Conservation (phyloP, 2,888 invertebrate genomes). For the Synergus japonicus region DNA sequence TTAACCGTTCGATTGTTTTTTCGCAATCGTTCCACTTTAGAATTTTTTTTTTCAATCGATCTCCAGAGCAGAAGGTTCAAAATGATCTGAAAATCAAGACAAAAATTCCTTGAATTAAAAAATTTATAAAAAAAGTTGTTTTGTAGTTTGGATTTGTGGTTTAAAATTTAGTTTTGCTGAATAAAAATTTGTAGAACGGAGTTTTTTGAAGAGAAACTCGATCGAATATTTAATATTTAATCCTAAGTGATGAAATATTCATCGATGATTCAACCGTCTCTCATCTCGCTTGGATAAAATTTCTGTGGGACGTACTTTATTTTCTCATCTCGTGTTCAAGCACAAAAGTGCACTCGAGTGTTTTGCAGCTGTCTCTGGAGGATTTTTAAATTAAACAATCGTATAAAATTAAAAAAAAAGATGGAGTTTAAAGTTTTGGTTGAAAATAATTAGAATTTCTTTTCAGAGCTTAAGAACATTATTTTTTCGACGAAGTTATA, state of each 20-base stretch:
- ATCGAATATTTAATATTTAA: background rate
- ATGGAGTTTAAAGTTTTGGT: too few species aligned
- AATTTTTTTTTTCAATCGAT: background rate
- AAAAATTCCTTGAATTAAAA: background rate
- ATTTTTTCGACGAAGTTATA: too few species aligned
- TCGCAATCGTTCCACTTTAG: background rate
- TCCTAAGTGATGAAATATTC: background rate
- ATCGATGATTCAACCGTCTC: background rate
- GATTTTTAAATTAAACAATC: background rate
- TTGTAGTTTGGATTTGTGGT: background rate
- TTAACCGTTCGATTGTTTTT: background rate
- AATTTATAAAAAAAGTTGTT: too few species aligned
- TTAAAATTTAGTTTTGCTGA: background rate
- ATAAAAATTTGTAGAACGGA: background rate
- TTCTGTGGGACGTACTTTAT: conserved; percentile 12
- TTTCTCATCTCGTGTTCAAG: conserved; percentile 6
- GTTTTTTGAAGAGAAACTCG: background rate
- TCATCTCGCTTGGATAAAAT: conserved; percentile 5
- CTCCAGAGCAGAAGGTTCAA: background rate
- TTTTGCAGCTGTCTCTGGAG: background rate
- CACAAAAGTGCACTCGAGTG: background rate
- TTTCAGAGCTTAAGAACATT: too few species aligned
- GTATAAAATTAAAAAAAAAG: too few species aligned
- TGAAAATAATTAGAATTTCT: too few species aligned
- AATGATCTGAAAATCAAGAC: too few species aligned